These are phyloP conservation scores for Ptyas mucosa DNA, from an alignment of 2,113 vertebrate species.

Conservation along the genomic window DNA sequence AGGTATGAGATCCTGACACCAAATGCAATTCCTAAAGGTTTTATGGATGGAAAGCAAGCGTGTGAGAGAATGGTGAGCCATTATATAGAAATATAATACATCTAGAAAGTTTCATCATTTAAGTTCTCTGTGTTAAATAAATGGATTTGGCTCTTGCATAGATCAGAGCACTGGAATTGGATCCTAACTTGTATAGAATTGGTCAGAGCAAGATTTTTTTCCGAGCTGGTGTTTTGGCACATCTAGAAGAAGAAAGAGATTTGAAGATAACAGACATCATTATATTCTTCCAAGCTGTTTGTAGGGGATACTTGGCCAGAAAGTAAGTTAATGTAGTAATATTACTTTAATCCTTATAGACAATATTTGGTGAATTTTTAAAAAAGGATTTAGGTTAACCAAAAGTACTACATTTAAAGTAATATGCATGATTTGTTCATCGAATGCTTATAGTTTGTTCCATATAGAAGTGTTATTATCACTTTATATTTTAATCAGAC, in stretches of 20 bases:
- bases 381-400: neutral
- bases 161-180: slow-evolving; percentile 93
- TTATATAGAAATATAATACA: neutral
- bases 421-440: neutral
- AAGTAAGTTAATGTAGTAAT: slow-evolving; percentile 75
- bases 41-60: slow-evolving; percentile 98
- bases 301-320: slow-evolving; percentile 92
- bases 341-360: neutral
- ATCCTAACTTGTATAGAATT: slow-evolving; percentile 94
- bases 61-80: slow-evolving; percentile 91
- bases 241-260: slow-evolving; percentile 94
- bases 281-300: slow-evolving; percentile 97
- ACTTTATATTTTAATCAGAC: neutral
- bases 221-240: slow-evolving; percentile 93
- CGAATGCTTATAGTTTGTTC: neutral
- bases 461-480: neutral
- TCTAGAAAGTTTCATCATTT: neutral
- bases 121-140: neutral
- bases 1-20: slow-evolving; percentile 98
- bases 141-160: slow-evolving; percentile 39
- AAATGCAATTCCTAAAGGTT: slow-evolving; percentile 95
- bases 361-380: neutral
- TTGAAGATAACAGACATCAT: slow-evolving; percentile 98
- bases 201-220: slow-evolving; percentile 99
- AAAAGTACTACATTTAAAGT: neutral